Conservation (phyloP, 2,113 vertebrate genomes). For the Ellobius talpinus region DNA sequence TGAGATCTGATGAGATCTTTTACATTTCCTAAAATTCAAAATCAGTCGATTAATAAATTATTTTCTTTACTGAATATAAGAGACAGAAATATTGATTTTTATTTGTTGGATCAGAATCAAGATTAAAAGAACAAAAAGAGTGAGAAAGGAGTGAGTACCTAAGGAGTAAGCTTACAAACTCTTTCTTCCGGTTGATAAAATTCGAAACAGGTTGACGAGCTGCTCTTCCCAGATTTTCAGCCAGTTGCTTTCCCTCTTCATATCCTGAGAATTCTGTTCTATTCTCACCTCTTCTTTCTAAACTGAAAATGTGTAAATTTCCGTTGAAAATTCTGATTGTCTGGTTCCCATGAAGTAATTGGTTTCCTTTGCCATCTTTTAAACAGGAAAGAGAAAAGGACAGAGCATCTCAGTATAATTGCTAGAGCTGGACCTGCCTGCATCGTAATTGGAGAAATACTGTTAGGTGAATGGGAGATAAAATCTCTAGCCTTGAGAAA, state of each 20-base stretch:
- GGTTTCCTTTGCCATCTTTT: conserved; percentile 82
- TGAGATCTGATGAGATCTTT: neutral
- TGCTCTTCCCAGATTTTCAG: conserved; percentile 48
- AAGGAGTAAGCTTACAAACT: conserved; percentile 4
- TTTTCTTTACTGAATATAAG: conserved; percentile 4
- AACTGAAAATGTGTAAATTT: conserved; percentile 77
- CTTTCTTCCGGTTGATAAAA: neutral
- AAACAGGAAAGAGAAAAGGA: conserved; percentile 64
- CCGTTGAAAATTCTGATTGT: conserved; percentile 79
- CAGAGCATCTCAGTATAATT: conserved; percentile 75
- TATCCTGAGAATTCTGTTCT: conserved; percentile 62
- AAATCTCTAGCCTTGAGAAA: conserved; percentile 83
- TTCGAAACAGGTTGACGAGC: neutral
- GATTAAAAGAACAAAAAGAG: neutral
- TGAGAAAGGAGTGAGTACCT: neutral
- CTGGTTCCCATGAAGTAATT: conserved; percentile 71
- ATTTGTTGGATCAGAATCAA: neutral
- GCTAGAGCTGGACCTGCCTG: conserved; percentile 81
- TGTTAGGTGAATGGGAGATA: conserved; percentile 86
- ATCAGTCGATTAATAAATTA: neutral
- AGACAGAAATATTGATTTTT: neutral
- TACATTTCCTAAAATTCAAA: conserved; percentile 23
- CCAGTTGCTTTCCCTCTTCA: conserved; percentile 52
- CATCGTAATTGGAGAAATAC: conserved; percentile 83
- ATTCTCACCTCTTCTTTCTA: conserved; percentile 58